Percentiles rank a stretch among this genome's conserved stretches.
These are phyloP conservation scores for Acanthiza pusilla DNA, from an alignment of 2,797 vertebrate genomes.

Conservation along the genomic window DNA sequence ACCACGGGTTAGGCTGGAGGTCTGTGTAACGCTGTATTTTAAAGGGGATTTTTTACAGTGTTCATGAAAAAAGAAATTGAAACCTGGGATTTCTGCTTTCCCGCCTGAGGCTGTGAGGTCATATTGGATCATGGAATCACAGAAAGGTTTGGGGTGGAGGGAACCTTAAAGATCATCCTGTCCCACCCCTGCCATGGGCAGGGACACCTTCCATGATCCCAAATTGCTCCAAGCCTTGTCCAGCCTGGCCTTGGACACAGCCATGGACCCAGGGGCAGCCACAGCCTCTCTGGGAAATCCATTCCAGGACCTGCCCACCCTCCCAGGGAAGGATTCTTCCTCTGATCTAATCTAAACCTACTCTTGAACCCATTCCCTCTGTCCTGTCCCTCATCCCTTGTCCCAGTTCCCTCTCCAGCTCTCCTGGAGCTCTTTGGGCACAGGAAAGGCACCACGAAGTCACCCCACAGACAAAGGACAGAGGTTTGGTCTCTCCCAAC, in stretches of 20 bases:
- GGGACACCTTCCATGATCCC: accelerated
- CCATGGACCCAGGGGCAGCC: neutral
- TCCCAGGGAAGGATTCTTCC: accelerated
- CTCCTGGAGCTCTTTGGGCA: neutral
- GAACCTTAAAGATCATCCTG: neutral
- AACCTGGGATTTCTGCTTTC: neutral
- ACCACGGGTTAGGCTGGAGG: neutral
- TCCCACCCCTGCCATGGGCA: neutral
- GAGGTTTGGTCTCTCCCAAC: neutral
- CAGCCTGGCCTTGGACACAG: accelerated
- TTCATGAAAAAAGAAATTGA: neutral
- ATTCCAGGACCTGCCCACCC: neutral
- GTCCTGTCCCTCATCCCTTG: neutral
- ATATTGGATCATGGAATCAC: accelerated
- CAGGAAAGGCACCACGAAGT: neutral
- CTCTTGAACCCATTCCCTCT: neutral
- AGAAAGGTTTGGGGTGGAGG: neutral
- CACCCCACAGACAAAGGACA: neutral
- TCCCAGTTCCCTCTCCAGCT: neutral
- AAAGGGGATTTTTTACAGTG: neutral
- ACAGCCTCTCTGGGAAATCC: neutral
- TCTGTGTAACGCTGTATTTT: neutral
- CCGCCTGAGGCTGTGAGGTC: neutral
- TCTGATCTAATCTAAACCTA: accelerated
- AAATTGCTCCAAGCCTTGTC: neutral